These are phyloP conservation scores for Platanista minor DNA, from an alignment of 2,113 vertebrate species.

Conservation along the genomic window DNA sequence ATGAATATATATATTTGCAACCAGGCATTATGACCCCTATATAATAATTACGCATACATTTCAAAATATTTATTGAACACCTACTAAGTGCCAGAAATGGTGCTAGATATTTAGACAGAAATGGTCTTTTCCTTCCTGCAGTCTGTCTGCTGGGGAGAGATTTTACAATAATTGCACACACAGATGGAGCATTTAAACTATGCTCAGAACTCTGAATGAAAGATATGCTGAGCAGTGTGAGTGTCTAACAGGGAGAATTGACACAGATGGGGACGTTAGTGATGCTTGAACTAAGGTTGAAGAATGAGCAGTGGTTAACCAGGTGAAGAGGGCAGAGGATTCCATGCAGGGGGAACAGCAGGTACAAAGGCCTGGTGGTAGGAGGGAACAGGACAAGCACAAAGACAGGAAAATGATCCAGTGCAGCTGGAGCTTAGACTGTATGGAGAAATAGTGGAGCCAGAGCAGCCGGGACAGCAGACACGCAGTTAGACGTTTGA, in stretches of 20 bases:
- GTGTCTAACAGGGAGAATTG: not conserved
- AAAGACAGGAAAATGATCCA: not conserved
- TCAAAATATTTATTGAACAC: not conserved
- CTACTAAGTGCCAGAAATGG: not conserved
- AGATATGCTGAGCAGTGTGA: rapidly evolving
- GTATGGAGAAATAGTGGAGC: too few species aligned
- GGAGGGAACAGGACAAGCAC: not conserved
- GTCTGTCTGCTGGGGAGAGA: not conserved
- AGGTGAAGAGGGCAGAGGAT: not conserved
- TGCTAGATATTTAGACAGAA: not conserved
- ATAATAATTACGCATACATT: not conserved
- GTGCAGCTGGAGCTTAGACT: not conserved
- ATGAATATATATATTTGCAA: not conserved
- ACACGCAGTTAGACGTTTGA: not conserved
- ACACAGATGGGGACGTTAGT: not conserved
- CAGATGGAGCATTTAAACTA: not conserved
- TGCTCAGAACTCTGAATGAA: not conserved
- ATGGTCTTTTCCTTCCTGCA: not conserved
- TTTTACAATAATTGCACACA: not conserved
- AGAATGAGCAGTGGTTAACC: not conserved
- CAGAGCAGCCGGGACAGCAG: not conserved
- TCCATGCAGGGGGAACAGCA: not conserved
- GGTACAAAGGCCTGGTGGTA: not conserved
- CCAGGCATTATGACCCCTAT: not conserved
- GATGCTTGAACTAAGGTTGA: not conserved